Evolutionary conservation across 2,888 invertebrate species (phyloP).

Genomic region (Parascotia fuliginaria): DNA sequence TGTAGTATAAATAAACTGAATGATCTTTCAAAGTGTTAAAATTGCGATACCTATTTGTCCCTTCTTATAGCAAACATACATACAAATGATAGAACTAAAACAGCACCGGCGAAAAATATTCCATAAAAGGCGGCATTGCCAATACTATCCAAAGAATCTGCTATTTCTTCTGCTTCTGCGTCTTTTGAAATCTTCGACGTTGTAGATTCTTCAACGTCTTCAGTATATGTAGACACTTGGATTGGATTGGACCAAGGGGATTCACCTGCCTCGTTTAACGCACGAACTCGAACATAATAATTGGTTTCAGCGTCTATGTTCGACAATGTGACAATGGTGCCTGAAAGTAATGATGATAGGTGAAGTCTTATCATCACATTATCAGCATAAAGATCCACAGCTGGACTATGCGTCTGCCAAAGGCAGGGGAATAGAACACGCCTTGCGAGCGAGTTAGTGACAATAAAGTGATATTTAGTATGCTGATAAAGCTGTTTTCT

Average conservation of each 20-base stretch:
- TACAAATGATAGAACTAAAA: constrained; percentile 56
- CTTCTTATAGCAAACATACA: constrained; percentile 63
- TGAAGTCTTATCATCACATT: no score
- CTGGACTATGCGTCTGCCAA: no score
- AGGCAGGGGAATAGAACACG: no score
- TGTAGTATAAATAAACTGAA: background rate
- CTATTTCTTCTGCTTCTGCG: constrained; percentile 6
- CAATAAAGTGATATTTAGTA: no score
- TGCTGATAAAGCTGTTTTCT: no score
- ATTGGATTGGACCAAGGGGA: constrained; percentile 63
- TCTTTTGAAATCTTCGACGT: constrained; percentile 22
- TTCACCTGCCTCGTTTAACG: constrained; percentile 58
- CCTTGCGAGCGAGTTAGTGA: no score
- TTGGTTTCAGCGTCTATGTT: constrained; percentile 56
- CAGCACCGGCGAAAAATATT: constrained; percentile 65
- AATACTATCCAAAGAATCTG: constrained; percentile 11
- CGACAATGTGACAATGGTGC: constrained; percentile 35
- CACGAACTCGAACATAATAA: constrained; percentile 64
- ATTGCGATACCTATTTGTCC: constrained; percentile 43
- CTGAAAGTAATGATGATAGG: no score
- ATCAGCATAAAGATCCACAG: no score
- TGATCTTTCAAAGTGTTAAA: no score
- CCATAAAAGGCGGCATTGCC: constrained; percentile 59
- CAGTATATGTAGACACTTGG: constrained; percentile 35
- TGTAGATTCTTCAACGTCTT: constrained; percentile 12